Conservation (phyloP, 2,113 vertebrate species). For the Furnarius figulus region DNA sequence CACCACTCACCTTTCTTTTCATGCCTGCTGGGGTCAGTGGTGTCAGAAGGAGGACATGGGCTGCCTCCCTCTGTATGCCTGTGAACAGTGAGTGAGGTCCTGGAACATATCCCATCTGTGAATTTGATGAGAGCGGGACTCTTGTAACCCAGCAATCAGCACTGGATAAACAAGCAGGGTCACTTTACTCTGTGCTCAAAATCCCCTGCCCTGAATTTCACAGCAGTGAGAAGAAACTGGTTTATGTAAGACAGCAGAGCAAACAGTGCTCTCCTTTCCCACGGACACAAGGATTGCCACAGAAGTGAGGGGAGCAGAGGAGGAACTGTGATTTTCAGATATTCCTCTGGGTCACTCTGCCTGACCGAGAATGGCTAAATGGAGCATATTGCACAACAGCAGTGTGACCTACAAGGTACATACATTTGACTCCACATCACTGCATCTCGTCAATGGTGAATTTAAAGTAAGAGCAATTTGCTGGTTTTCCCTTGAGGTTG, state of each 20-base stretch:
- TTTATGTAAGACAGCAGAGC: background rate
- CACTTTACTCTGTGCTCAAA: background rate
- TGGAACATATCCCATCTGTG: fast-evolving
- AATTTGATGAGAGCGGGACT: background rate
- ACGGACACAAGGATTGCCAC: fast-evolving
- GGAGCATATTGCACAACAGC: background rate
- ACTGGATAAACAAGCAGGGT: background rate
- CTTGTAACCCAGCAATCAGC: background rate
- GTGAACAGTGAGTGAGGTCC: fast-evolving
- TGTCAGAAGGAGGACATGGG: background rate
- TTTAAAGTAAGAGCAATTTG: background rate
- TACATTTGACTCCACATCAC: background rate
- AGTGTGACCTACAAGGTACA: background rate
- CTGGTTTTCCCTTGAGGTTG: background rate
- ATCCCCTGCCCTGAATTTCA: fast-evolving
- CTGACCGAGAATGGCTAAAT: background rate
- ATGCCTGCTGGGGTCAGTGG: background rate
- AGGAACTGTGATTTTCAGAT: background rate
- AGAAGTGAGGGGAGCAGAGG: background rate
- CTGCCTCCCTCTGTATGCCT: background rate
- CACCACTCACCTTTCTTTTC: background rate
- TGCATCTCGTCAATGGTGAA: background rate
- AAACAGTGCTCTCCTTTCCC: background rate
- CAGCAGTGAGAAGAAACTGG: background rate
- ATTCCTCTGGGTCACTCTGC: background rate